phyloP scores from a whole-genome alignment of 2,888 invertebrate species.

The Stictocephala bisonia region DNA sequence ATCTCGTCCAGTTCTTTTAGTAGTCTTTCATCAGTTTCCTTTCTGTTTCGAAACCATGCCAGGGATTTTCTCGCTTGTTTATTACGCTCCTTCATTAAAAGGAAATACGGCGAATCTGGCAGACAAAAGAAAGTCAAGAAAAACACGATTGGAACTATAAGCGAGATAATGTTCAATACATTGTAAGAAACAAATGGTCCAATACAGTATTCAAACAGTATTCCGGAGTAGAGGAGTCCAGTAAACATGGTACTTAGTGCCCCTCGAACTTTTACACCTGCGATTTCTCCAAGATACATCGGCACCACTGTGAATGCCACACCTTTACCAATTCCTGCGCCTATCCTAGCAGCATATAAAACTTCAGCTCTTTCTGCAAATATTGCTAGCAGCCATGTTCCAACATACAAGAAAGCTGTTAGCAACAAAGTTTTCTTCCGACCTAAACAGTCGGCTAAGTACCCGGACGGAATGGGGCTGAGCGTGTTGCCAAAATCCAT shows the following conservation, averaged over 20 bases:
- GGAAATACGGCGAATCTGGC: slow-evolving; percentile 46
- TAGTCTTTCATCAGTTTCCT: slow-evolving; percentile 68
- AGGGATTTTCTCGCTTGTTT: slow-evolving; percentile 66
- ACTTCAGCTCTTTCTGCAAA: slow-evolving; percentile 60
- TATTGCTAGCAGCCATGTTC: slow-evolving; percentile 63
- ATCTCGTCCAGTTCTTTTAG: slow-evolving; percentile 61
- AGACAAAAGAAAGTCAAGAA: slow-evolving; percentile 64
- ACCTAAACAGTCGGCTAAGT: slow-evolving; percentile 57
- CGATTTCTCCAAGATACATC: slow-evolving; percentile 59
- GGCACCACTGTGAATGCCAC: slow-evolving; percentile 58
- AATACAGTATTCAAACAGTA: slow-evolving; percentile 55
- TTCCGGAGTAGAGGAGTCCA: slow-evolving; percentile 56
- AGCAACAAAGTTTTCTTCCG: slow-evolving; percentile 57
- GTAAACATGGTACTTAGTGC: slow-evolving; percentile 58
- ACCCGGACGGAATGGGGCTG: slow-evolving; percentile 58
- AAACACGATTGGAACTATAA: slow-evolving; percentile 67
- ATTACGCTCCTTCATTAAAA: slow-evolving; percentile 44
- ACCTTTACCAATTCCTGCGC: slow-evolving; percentile 59
- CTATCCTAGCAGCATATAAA: slow-evolving; percentile 53
- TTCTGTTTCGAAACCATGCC: slow-evolving; percentile 69
- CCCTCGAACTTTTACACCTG: slow-evolving; percentile 57
- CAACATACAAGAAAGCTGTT: slow-evolving; percentile 63
- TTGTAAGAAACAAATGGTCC: slow-evolving; percentile 53
- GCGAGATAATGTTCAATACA: slow-evolving; percentile 51
- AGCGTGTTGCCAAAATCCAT: slow-evolving; percentile 60